These are phyloP conservation scores for Rhagoletis pomonella DNA, from an alignment of 1,140 invertebrate species.

Conservation along the genomic window DNA sequence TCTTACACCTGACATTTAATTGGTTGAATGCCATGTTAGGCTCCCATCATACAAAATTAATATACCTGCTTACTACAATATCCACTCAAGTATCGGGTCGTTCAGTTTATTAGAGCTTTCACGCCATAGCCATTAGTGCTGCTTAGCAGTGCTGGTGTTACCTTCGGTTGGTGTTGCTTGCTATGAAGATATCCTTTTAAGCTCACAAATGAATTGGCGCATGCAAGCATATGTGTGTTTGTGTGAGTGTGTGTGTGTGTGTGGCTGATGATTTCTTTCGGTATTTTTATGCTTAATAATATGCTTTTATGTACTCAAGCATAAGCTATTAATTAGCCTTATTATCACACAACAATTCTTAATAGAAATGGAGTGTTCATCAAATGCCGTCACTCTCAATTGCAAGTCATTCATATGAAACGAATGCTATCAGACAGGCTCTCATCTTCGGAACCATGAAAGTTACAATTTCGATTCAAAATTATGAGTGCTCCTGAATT, in stretches of 20 bases:
- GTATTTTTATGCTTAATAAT: too few relatives aligned
- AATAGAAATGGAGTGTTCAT: background rate
- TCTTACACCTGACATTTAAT: conserved; percentile 8
- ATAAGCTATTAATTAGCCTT: background rate
- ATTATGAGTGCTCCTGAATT: too few relatives aligned
- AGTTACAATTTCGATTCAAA: too few relatives aligned
- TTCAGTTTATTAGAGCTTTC: conserved; percentile 13
- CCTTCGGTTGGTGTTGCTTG: background rate
- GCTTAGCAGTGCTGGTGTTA: background rate
- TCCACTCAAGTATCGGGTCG: too few relatives aligned
- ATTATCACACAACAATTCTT: too few relatives aligned
- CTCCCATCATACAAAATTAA: background rate
- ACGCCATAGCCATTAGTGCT: background rate
- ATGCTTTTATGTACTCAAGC: too few relatives aligned
- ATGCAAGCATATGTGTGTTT: background rate
- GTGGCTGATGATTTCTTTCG: background rate
- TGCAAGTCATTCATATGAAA: too few relatives aligned
- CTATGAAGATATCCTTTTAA: background rate
- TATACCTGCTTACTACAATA: background rate
- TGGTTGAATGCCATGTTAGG: background rate
- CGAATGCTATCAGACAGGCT: too few relatives aligned
- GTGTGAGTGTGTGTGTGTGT: background rate
- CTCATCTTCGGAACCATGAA: too few relatives aligned
- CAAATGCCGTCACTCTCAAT: background rate
- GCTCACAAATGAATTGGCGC: background rate